Evolutionary conservation across 2,888 invertebrate species (phyloP).

Genomic region (Drosophila cognata): DNA sequence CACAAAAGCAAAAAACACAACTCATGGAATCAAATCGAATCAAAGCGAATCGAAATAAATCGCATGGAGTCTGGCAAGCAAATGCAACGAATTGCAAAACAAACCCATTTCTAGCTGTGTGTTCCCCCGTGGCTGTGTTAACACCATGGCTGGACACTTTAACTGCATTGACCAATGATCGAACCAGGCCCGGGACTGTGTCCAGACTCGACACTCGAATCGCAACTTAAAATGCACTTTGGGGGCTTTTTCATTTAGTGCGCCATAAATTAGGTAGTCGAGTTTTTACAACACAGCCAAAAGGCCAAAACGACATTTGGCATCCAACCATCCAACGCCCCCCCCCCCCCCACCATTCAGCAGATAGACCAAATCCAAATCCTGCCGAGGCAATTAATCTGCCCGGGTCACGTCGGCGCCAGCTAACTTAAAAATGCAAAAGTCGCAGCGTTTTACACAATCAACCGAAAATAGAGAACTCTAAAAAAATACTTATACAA

Average conservation of each 20-base stretch:
- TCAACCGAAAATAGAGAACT: conserved; percentile 1
- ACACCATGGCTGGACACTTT: conserved; percentile 60
- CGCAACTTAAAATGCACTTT: conserved; percentile 69
- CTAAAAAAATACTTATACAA: not conserved
- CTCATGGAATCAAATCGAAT: conserved; percentile 46
- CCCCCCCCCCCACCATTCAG: not conserved
- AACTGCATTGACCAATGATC: conserved; percentile 35
- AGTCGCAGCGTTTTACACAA: conserved; percentile 23
- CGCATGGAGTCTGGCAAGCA: conserved; percentile 39
- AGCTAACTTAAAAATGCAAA: conserved; percentile 48
- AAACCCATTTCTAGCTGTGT: conserved; percentile 27
- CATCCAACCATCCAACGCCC: too few relatives aligned
- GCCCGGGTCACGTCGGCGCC: conserved; percentile 49
- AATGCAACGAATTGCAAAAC: conserved; percentile 58
- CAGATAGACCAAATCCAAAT: conserved; percentile 37
- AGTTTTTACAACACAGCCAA: conserved; percentile 46
- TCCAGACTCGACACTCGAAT: conserved; percentile 37
- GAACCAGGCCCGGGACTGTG: not conserved
- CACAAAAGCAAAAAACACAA: conserved; percentile 6
- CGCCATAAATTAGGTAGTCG: conserved; percentile 65
- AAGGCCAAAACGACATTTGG: conserved; percentile 39
- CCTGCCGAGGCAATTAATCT: conserved; percentile 62
- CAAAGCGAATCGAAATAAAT: conserved; percentile 19
- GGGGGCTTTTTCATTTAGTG: conserved; percentile 72
- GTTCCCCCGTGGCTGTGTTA: conserved; percentile 38